Evolutionary conservation across 1,140 invertebrate species (phyloP).

Genomic region (Apis florea): DNA sequence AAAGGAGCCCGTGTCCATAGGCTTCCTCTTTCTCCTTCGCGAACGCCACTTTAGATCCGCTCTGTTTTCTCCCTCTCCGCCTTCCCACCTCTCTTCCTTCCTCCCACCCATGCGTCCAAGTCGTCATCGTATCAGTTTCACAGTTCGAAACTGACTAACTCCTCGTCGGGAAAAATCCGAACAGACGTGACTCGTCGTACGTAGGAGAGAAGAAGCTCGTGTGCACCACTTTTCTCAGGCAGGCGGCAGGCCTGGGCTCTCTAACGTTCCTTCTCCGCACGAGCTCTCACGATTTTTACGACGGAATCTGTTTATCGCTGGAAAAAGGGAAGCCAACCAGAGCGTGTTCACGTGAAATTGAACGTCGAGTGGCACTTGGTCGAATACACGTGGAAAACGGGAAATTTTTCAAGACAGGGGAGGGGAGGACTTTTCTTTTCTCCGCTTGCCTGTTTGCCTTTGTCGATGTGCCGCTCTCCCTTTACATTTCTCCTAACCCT

Average conservation of each 20-base stretch:
- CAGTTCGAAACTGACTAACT: constrained; percentile 50
- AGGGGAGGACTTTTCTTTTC: background rate
- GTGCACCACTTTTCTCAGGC: background rate
- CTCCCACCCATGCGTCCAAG: background rate
- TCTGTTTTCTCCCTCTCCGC: constrained; percentile 18
- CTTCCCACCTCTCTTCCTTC: background rate
- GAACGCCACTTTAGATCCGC: constrained; percentile 52
- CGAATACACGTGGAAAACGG: background rate
- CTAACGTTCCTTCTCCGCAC: background rate
- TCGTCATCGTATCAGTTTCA: constrained; percentile 57
- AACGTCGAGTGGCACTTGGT: constrained; percentile 27
- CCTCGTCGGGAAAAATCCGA: constrained; percentile 51
- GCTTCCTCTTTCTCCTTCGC: constrained; percentile 46
- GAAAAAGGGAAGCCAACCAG: background rate
- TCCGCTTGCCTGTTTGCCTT: background rate
- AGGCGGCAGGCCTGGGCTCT: too few relatives aligned
- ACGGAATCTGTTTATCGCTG: constrained; percentile 33
- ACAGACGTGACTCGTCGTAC: constrained; percentile 51
- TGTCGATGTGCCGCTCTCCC: constrained; percentile 26
- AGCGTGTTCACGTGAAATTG: constrained; percentile 38
- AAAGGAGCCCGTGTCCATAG: background rate
- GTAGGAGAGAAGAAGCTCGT: background rate
- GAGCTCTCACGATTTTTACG: constrained; percentile 16
- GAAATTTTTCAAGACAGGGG: constrained; percentile 1
- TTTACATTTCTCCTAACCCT: background rate